Conservation (phyloP, 1,140 invertebrate genomes). For the Macrosteles quadrilineatus region DNA sequence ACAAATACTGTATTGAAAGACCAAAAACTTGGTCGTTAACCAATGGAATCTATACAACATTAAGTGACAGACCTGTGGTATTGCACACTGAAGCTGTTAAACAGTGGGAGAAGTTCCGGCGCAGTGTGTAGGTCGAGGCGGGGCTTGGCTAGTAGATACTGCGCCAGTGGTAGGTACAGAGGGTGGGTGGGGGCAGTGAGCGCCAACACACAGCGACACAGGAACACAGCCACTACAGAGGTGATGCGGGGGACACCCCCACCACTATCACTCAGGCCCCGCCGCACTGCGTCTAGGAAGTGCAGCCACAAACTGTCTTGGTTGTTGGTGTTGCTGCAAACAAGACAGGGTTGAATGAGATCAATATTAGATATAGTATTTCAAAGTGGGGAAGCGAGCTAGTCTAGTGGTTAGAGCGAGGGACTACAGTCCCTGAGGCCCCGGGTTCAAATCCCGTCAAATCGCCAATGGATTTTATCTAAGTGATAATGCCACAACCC, state of each 20-base stretch:
- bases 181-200: constrained; percentile 66
- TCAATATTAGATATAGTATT: no score
- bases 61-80: neutral
- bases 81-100: constrained; percentile 56
- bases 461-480: no score
- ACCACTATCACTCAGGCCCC: constrained; percentile 50
- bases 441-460: no score
- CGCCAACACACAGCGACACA: constrained; percentile 64
- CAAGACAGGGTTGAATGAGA: neutral
- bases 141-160: constrained; percentile 70
- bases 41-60: no score
- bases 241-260: constrained; percentile 56
- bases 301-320: constrained; percentile 49
- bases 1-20: no score
- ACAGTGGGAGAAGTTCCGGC: constrained; percentile 74
- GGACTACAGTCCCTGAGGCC: no score
- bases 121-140: constrained; percentile 66
- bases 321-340: constrained; percentile 11
- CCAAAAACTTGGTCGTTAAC: no score
- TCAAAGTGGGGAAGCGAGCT: no score
- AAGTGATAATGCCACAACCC: no score
- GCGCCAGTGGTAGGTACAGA: constrained; percentile 66
- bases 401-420: no score
- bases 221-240: constrained; percentile 67
- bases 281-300: constrained; percentile 54